A percentile compares a stretch with the other conserved stretches of the same genome.
phyloP scores from a whole-genome alignment of 2,797 vertebrate species.

The Myotis vivesi region DNA sequence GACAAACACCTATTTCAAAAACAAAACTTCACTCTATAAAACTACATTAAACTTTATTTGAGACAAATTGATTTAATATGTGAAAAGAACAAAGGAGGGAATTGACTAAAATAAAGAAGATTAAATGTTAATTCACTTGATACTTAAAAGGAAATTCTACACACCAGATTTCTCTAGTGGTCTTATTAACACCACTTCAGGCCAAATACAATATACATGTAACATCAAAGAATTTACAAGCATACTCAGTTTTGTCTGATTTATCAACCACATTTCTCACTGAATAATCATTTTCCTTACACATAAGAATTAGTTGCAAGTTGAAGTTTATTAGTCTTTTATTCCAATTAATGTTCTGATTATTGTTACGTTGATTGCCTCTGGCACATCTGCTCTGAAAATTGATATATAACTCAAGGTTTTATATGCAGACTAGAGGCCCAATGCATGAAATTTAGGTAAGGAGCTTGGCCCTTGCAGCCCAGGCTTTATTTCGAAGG shows the following conservation, averaged over 20 bases:
- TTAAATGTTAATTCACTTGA: conserved; percentile 59
- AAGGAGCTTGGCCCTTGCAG: too few species aligned
- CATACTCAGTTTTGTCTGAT: conserved; percentile 28
- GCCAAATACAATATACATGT: conserved; percentile 44
- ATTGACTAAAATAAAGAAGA: conserved; percentile 54
- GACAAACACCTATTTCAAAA: not conserved
- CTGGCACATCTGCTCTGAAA: not conserved
- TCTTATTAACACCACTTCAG: conserved; percentile 62
- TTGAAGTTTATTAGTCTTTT: conserved; percentile 41
- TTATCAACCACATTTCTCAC: conserved; percentile 43
- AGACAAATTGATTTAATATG: conserved; percentile 60
- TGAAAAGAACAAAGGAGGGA: conserved; percentile 60
- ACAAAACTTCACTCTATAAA: not conserved
- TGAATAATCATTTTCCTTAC: conserved; percentile 54
- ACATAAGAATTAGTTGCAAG: not conserved
- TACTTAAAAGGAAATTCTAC: conserved; percentile 48
- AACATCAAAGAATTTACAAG: conserved; percentile 58
- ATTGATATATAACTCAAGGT: not conserved
- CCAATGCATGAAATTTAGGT: too few species aligned
- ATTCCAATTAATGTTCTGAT: not conserved
- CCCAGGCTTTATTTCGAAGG: too few species aligned
- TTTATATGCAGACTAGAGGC: not conserved
- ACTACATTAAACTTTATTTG: conserved; percentile 38
- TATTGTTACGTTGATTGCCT: not conserved
- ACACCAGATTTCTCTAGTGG: conserved; percentile 48